Evolutionary conservation across 2,888 invertebrate species (phyloP).

Genomic region (Hypomecis punctinalis): DNA sequence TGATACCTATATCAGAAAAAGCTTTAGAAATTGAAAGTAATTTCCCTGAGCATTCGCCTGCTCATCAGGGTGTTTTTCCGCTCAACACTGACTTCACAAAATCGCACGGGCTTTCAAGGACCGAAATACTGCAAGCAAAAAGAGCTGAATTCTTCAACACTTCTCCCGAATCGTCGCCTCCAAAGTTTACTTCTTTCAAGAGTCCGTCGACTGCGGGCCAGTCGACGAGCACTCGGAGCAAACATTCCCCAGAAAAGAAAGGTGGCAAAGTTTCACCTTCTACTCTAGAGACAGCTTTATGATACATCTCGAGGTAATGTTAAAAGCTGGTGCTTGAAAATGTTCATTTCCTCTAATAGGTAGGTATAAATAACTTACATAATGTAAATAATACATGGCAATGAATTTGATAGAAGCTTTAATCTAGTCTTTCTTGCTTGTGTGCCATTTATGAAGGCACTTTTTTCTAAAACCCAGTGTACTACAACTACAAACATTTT

Average conservation of each 20-base stretch:
- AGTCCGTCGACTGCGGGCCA: conserved; percentile 58
- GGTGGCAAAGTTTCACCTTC: conserved; percentile 68
- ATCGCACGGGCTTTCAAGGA: conserved; percentile 68
- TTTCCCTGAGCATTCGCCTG: conserved; percentile 50
- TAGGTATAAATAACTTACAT: conserved; percentile 47
- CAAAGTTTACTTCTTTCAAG: conserved; percentile 74
- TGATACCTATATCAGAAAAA: conserved; percentile 76
- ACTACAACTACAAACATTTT: conserved; percentile 39
- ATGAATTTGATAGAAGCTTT: conserved; percentile 81
- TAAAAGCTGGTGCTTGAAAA: conserved; percentile 68
- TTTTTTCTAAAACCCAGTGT: conserved; percentile 62
- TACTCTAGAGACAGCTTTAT: conserved; percentile 87
- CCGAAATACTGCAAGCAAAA: conserved; percentile 85
- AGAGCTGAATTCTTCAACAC: conserved; percentile 85
- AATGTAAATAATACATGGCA: conserved; percentile 45
- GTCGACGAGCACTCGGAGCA: conserved; percentile 54
- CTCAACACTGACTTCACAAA: conserved; percentile 70
- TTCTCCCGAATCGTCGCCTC: conserved; percentile 70
- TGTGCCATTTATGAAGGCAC: conserved; percentile 74
- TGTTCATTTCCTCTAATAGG: conserved; percentile 50
- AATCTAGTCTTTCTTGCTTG: conserved; percentile 81
- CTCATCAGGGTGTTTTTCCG: conserved; percentile 79
- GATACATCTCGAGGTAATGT: conserved; percentile 54
- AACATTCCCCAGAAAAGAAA: conserved; percentile 67
- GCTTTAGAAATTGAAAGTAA: conserved; percentile 62